Evolutionary conservation across 2,888 invertebrate species (phyloP).

Genomic region (Polylopha cassiicola): DNA sequence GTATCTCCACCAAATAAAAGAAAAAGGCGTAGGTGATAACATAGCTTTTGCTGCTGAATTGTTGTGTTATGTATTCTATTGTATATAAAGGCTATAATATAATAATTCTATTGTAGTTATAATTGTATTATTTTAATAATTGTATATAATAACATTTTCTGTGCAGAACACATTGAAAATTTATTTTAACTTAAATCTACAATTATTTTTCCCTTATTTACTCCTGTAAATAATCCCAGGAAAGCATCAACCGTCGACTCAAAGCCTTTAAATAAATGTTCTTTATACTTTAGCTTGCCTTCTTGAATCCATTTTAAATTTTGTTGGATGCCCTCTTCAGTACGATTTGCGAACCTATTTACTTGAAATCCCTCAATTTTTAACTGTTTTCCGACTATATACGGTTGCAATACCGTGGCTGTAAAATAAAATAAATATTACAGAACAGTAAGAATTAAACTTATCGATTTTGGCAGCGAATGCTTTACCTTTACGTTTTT

Average conservation of each 20-base stretch:
- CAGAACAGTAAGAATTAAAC: neutral
- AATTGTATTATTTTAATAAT: conserved; percentile 2
- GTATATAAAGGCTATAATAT: neutral
- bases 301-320: conserved; percentile 79
- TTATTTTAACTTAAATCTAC: conserved; percentile 66
- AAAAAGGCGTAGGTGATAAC: conserved; percentile 38
- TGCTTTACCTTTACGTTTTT: conserved; percentile 60
- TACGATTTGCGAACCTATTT: conserved; percentile 71
- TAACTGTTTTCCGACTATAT: conserved; percentile 76
- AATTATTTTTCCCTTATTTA: conserved; percentile 81
- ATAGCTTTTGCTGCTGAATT: too few relatives aligned
- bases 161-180: conserved; percentile 11
- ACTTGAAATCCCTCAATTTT: conserved; percentile 80
- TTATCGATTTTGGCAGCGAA: neutral
- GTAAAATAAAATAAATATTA: conserved; percentile 28
- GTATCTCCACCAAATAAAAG: conserved; percentile 31
- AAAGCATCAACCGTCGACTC: conserved; percentile 81
- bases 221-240: conserved; percentile 77
- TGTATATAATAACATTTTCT: conserved; percentile 5
- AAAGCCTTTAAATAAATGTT: conserved; percentile 81
- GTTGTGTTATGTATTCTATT: too few relatives aligned
- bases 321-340: conserved; percentile 77
- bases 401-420: conserved; percentile 68
- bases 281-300: conserved; percentile 81
- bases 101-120: neutral